Conservation (phyloP, 2,888 invertebrate genomes). For the Apamea sordens region DNA sequence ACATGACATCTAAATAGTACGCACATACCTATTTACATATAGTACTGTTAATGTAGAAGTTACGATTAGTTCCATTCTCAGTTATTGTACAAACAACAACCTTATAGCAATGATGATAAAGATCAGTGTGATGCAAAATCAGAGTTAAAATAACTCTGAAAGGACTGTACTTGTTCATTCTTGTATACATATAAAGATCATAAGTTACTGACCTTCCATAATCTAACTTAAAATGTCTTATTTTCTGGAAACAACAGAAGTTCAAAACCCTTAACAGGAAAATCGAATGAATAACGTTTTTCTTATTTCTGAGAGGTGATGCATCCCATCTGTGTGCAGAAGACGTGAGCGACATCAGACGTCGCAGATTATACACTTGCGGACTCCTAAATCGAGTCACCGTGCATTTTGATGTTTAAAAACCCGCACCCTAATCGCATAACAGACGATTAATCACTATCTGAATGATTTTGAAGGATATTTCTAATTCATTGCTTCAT, state of each 20-base stretch:
- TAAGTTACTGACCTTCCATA: conserved; percentile 50
- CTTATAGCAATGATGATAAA: neutral
- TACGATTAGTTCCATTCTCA: neutral
- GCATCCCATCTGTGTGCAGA: conserved; percentile 27
- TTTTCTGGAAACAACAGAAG: conserved; percentile 38
- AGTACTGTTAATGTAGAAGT: neutral
- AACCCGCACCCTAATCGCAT: too few species aligned
- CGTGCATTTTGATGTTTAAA: neutral
- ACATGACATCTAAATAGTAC: too few species aligned
- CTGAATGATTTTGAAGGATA: too few species aligned
- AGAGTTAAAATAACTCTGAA: neutral
- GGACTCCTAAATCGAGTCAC: neutral
- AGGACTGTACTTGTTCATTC: conserved; percentile 11
- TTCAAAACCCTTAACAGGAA: conserved; percentile 37
- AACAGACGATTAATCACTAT: too few species aligned
- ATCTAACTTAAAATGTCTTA: conserved; percentile 19
- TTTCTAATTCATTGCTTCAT: too few species aligned
- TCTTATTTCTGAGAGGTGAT: conserved; percentile 37
- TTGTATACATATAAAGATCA: conserved; percentile 1
- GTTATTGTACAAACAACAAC: neutral
- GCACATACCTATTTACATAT: neutral
- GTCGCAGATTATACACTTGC: conserved; percentile 29
- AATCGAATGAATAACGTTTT: conserved; percentile 33
- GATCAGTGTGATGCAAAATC: neutral
- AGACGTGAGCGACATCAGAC: conserved; percentile 58